Conservation (phyloP, 2,888 invertebrate genomes). For the Agrochola macilenta region DNA sequence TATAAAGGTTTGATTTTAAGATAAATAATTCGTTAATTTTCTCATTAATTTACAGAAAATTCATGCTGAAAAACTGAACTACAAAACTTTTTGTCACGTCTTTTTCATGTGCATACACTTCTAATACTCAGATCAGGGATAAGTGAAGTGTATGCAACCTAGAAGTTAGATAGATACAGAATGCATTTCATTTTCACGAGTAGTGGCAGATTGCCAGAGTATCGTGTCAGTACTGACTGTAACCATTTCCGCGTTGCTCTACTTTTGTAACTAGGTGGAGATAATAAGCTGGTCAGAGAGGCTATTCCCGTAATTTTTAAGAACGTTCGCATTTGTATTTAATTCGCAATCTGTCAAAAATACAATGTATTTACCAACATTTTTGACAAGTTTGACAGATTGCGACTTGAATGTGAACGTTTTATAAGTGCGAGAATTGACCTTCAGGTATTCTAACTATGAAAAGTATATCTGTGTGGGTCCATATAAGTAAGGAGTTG, state of each 20-base stretch:
- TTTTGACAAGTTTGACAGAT: no score
- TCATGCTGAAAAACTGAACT: neutral
- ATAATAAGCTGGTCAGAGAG: conserved; percentile 7
- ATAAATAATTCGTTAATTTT: neutral
- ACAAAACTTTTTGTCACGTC: neutral
- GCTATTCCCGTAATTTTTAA: no score
- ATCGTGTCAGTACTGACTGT: conserved; percentile 16
- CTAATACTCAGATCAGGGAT: neutral
- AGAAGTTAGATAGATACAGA: neutral
- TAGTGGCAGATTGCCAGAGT: conserved; percentile 21
- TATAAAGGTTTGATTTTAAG: neutral
- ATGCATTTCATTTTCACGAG: conserved; percentile 12
- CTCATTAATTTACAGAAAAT: no score
- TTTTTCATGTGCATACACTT: neutral
- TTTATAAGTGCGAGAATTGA: no score
- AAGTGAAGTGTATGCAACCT: neutral
- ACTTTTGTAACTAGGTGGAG: conserved; percentile 16
- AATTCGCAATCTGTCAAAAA: no score
- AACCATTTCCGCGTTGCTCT: conserved; percentile 30
- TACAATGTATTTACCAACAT: no score
- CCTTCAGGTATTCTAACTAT: no score
- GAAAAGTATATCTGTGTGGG: no score
- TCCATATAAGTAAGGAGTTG: neutral
- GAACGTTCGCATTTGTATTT: no score
- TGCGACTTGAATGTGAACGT: no score